phyloP scores from a whole-genome alignment of 2,797 vertebrate species.

The Myotis findleyi region DNA sequence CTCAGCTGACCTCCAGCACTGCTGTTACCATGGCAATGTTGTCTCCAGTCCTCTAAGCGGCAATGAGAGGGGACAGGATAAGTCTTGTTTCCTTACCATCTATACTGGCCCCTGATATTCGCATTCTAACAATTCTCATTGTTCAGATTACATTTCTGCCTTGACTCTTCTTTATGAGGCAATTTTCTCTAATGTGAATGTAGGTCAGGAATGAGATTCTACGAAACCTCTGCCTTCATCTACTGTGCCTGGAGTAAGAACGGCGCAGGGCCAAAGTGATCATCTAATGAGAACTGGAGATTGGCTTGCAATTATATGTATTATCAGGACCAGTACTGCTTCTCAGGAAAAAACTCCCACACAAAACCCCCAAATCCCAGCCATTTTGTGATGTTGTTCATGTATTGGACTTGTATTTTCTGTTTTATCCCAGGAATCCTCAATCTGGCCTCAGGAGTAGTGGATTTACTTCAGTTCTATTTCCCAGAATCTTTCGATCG shows the following conservation, averaged over 20 bases:
- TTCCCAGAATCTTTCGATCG: slow-evolving; percentile 92
- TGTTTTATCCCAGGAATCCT: slow-evolving; percentile 87
- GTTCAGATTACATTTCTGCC: slow-evolving; percentile 47
- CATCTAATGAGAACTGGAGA: not conserved
- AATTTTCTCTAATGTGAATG: not conserved
- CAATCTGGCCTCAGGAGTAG: slow-evolving; percentile 88
- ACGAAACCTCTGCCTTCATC: not conserved
- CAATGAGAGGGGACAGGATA: not conserved
- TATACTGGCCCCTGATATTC: not conserved
- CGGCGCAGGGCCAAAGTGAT: not conserved
- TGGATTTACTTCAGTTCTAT: slow-evolving; percentile 90
- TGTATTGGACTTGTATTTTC: not conserved
- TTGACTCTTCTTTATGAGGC: slow-evolving; percentile 26
- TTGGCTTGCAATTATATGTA: not conserved
- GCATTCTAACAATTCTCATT: slow-evolving; percentile 3
- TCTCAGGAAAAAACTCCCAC: not conserved
- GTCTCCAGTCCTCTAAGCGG: not conserved
- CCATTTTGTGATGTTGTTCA: not conserved
- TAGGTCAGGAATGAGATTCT: not conserved
- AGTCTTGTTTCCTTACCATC: not conserved
- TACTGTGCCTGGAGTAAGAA: not conserved
- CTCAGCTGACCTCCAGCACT: not conserved
- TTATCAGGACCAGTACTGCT: not conserved
- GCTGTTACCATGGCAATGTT: not conserved
- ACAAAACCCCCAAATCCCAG: not conserved